Evolutionary conservation across 2,888 invertebrate genomes (phyloP).

Genomic region (Mythimna loreyi): DNA sequence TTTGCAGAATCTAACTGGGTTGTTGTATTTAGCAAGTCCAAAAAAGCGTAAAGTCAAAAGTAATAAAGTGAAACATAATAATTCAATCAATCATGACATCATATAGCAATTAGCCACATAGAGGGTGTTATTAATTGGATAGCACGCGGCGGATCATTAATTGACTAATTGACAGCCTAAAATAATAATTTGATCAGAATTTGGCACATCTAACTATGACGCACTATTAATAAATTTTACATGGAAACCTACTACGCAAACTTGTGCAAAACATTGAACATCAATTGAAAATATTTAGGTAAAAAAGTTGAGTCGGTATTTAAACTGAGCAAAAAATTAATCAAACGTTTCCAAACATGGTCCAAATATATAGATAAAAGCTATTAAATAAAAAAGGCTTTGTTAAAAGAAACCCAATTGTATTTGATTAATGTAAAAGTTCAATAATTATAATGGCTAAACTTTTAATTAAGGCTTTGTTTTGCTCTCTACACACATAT

Average conservation of each 20-base stretch:
- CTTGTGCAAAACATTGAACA: neutral
- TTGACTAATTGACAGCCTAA: conserved; percentile 32
- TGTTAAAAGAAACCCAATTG: neutral
- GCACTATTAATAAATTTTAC: conserved; percentile 22
- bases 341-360: neutral
- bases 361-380: neutral
- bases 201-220: conserved; percentile 27
- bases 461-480: neutral
- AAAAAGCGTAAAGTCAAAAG: too few relatives aligned
- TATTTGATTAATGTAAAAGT: neutral
- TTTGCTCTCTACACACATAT: too few relatives aligned
- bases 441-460: neutral
- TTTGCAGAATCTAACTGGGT: too few relatives aligned
- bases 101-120: neutral
- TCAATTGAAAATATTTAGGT: neutral
- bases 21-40: too few relatives aligned
- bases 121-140: conserved; percentile 13
- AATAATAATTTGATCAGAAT: conserved; percentile 21
- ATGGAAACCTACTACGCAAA: conserved; percentile 17
- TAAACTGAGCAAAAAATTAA: conserved; percentile 1
- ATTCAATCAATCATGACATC: neutral
- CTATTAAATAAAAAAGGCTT: neutral
- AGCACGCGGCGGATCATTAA: conserved; percentile 2
- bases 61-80: neutral
- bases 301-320: neutral